phyloP scores from a whole-genome alignment of 2,113 vertebrate species.

The Nyctereutes procyonoides region DNA sequence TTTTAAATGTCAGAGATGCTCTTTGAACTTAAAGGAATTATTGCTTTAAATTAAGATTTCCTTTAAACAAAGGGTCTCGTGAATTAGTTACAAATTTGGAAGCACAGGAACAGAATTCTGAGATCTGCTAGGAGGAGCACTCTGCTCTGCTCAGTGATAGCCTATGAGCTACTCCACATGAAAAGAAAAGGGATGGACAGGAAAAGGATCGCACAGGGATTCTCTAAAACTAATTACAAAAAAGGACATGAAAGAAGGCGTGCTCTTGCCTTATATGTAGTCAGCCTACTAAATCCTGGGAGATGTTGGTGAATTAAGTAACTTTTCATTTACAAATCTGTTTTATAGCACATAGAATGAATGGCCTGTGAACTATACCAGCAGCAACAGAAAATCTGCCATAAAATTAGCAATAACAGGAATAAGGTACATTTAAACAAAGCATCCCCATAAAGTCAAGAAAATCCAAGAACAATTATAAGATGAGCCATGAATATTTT shows the following conservation, averaged over 20 bases:
- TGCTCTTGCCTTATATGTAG: neutral
- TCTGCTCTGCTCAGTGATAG: neutral
- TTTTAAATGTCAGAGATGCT: neutral
- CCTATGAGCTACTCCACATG: neutral
- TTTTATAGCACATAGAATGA: neutral
- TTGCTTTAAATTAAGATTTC: neutral
- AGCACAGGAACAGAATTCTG: neutral
- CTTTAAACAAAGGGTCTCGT: neutral
- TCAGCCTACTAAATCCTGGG: neutral
- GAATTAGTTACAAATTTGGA: neutral
- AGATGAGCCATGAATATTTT: constrained; percentile 13
- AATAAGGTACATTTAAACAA: constrained; percentile 9
- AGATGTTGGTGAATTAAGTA: neutral
- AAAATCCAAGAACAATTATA: neutral
- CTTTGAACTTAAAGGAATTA: neutral
- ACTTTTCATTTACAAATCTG: neutral
- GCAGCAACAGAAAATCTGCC: neutral
- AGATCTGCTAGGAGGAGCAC: neutral
- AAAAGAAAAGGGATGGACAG: neutral
- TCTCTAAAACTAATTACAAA: neutral
- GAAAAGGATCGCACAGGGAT: neutral
- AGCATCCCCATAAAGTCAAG: neutral
- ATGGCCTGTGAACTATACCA: neutral
- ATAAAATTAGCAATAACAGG: neutral
- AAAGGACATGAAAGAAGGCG: neutral